Evolutionary conservation across 2,797 vertebrate species (phyloP), one percentile per base, ranked within the genome.

Genomic region (Acanthornis magna): DNA sequence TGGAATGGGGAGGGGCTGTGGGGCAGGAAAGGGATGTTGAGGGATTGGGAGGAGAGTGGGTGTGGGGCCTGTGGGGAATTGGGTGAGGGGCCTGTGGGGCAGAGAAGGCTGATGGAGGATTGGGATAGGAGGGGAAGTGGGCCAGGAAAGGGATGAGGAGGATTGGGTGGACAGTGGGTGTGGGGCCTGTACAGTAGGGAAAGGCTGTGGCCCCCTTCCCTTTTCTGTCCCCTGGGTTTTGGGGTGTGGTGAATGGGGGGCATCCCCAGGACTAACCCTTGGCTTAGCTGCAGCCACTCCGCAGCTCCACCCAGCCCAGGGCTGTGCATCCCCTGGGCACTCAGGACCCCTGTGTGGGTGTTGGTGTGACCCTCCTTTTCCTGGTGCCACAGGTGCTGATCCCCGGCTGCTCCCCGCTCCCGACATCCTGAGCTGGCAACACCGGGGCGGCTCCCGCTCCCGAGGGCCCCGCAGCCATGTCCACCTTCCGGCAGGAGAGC

Each of bases 401-500:
- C 88, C 70, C 63, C 2, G 14, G 73, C 77, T 25, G 71, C 48
- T 67, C 54, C n/a, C 53, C 15, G 0, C 57, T 6, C 40, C 71
- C 2, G 0, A 17, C 3, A 0, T 2, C 90, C 58, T 26, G 40
- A 68, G 1, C 80, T 29, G 11, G 2, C 68, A 63, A 88, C 50
- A 3, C 20, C 8, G 5, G 21, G 68, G 81, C 4, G 1, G 47
- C 38, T 51, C 53, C 48, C 14, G 57, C 88, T 10, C 10, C 6
- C 0, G 0, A 15, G 50, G 7, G 36, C 45, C 26, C 12, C 0
- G 42, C 89, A 80, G 91, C 87, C 97, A 99, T 99, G 99, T 98
- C 98, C 85, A 98, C 98, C 50, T 99, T 99, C 98, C 98, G 98
- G 80, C 99, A 99, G 96, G 99, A 99, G 94, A 98, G 98, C 70